phyloP scores from a whole-genome alignment of 1,140 invertebrate species.

The Anadara kagoshimensis region DNA sequence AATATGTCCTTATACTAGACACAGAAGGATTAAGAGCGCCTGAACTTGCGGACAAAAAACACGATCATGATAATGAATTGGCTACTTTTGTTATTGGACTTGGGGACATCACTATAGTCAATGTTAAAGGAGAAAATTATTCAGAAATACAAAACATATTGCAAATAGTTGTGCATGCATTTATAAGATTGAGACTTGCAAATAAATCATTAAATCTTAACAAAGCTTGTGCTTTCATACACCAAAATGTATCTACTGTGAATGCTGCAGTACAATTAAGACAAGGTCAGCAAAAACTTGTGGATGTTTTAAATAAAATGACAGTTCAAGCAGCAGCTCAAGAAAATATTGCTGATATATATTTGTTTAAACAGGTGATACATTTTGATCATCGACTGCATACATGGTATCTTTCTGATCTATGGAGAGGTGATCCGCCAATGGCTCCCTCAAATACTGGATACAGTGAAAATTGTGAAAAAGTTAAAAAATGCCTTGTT shows the following conservation, averaged over 20 bases:
- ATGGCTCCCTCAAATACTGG: neutral
- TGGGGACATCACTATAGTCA: constrained; percentile 31
- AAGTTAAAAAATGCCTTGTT: neutral
- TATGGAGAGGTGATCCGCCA: constrained; percentile 16
- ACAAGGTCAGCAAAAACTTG: neutral
- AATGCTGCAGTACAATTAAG: neutral
- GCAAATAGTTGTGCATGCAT: constrained; percentile 31
- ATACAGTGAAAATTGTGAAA: constrained; percentile 10
- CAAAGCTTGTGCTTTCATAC: constrained; percentile 33
- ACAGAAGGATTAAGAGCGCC: constrained; percentile 27
- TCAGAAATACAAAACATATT: constrained; percentile 30
- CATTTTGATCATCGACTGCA: constrained; percentile 12
- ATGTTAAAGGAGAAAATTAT: constrained; percentile 33
- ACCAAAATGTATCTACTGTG: constrained; percentile 26
- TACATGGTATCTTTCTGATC: constrained; percentile 13
- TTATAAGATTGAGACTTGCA: constrained; percentile 26
- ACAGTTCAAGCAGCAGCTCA: neutral
- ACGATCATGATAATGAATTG: constrained; percentile 33
- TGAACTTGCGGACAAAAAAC: constrained; percentile 1
- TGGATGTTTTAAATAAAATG: too few species aligned
- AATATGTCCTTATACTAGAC: constrained; percentile 17
- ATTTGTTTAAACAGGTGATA: constrained; percentile 5
- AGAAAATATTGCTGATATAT: constrained; percentile 6
- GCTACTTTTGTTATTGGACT: constrained; percentile 34
- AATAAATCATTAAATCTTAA: constrained; percentile 8